Evolutionary conservation across 2,888 invertebrate species (phyloP), one percentile per base, ranked within the genome.

Genomic region (Achlya flavicornis): DNA sequence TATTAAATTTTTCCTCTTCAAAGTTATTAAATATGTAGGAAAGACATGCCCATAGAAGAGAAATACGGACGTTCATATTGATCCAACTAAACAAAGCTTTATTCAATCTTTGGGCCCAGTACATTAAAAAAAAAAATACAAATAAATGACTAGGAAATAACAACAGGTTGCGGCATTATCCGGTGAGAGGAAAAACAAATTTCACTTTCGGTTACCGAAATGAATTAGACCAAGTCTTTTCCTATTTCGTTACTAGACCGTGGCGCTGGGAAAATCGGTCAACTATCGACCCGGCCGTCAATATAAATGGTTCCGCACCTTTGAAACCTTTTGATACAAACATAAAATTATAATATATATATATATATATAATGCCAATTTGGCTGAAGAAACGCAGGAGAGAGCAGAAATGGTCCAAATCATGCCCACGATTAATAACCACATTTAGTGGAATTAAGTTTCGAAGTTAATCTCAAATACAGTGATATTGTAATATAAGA

Each of bases 241-340:
- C 73, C 74, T 78, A 72, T 65, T 68, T 75, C 73, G 68, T 76
- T 76, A 78, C 73, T 75, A 78, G 81, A 80, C 80, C 79, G 78
- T 81, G 73, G 75, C 79, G 72, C 70, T 71, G 69, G 64, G 75
- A 75, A 78, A 72, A 77, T 72, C 78, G 73, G 79, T 76, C 68
- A 57, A 61, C 33, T 43, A 62, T 62, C 41, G 67, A 65, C 35
- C 35, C 16, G 35, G 48, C 53, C 35, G 16, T 12, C 19, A 48
- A 35, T 35, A 12, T 12, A 7, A 12, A 48, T 19, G 46, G 16
- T 38, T 35, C 53, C 38, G 48, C 35, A 19, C 14, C 33, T 61
- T n/a, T 16, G 6, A n/a, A 46, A 35, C 33, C 53, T 61, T 61
- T 57, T 11, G 12, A 3, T 38, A 7, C 8, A 38, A 10, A 38